Evolutionary conservation across 2,797 vertebrate species (phyloP), one percentile per base, ranked within the genome.

Genomic region (Sebastes hopkinsi): DNA sequence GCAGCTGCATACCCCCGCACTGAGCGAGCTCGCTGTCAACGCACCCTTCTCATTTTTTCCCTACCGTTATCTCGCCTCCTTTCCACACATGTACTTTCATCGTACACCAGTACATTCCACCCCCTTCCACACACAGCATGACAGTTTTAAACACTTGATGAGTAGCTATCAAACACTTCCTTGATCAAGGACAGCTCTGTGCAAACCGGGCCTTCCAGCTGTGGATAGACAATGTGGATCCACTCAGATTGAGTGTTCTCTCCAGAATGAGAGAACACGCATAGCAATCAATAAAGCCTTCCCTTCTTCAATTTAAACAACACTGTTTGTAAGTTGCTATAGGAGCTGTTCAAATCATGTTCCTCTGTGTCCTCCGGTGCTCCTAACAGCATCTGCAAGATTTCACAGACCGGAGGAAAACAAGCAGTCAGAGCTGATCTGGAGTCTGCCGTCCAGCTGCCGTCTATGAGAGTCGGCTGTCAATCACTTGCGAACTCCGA

Each of bases 91-190:
- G 59, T 55, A 62, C 42, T 60, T 67, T 30, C 30, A 83, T 55
- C 30, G 18, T 65, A 46, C 67, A 81, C 34, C 30, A 69, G 69
- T 22, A 72, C 77, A 79, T 66, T 62, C 59, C 75, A 52, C 56
- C 74, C 42, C 80, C 68, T 71, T 71, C 72, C 55, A 42, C 80
- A 74, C 30, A 65, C 72, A 75, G 62, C 60, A 6, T 84, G 75
- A 80, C 34, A 56, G 78, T 85, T 83, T 58, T 70, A 81, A 86
- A 87, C 75, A 80, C 88, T 88, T 54, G 66, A 76, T 67, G 77
- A 67, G 83, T 36, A 88, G 79, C 83, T 84, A 86, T 92, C 88
- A 92, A 87, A 90, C 78, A 77, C 29, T 72, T 78, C 72, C 91
- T 84, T 86, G 73, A 92, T 87, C 76, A 85, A 86, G 85, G 69